These are phyloP conservation scores for Oeneis ivallda DNA, from an alignment of 2,888 invertebrate genomes.

Conservation along the genomic window DNA sequence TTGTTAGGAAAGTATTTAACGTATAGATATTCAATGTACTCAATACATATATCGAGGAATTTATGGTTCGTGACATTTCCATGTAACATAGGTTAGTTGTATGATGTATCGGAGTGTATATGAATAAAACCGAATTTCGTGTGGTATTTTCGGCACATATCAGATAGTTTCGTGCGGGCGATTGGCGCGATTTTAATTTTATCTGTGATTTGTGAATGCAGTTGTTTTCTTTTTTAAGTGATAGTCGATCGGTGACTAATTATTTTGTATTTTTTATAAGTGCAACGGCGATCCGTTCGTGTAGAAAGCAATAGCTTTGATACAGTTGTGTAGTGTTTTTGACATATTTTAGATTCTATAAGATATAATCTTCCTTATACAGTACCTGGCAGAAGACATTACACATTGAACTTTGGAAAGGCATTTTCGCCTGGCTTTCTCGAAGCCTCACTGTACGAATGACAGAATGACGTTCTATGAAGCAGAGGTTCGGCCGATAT, in stretches of 20 bases:
- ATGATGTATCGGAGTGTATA: constrained; percentile 43
- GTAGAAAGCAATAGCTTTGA: constrained; percentile 43
- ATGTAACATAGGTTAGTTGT: constrained; percentile 53
- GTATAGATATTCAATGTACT: constrained; percentile 62
- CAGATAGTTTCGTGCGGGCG: constrained; percentile 58
- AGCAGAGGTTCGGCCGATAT: too few relatives aligned
- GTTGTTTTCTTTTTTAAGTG: constrained; percentile 50
- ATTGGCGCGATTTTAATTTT: constrained; percentile 56
- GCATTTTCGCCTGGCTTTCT: too few relatives aligned
- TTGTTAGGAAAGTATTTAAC: constrained; percentile 56
- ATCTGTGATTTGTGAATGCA: constrained; percentile 74
- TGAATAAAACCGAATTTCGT: constrained; percentile 47
- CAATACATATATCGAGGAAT: constrained; percentile 59
- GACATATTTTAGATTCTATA: constrained; percentile 29
- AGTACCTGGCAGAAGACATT: too few relatives aligned
- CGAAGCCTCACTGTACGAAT: too few relatives aligned
- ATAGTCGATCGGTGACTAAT: constrained; percentile 38
- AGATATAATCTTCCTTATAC: constrained; percentile 25
- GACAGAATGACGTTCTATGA: too few relatives aligned
- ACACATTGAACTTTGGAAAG: too few relatives aligned
- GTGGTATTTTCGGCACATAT: constrained; percentile 63
- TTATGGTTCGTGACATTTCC: constrained; percentile 80
- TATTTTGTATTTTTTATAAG: constrained; percentile 46
- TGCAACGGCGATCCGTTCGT: constrained; percentile 34
- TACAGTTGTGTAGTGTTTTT: constrained; percentile 34